phyloP scores from a whole-genome alignment of 2,797 vertebrate species.

The Vipera latastei region DNA sequence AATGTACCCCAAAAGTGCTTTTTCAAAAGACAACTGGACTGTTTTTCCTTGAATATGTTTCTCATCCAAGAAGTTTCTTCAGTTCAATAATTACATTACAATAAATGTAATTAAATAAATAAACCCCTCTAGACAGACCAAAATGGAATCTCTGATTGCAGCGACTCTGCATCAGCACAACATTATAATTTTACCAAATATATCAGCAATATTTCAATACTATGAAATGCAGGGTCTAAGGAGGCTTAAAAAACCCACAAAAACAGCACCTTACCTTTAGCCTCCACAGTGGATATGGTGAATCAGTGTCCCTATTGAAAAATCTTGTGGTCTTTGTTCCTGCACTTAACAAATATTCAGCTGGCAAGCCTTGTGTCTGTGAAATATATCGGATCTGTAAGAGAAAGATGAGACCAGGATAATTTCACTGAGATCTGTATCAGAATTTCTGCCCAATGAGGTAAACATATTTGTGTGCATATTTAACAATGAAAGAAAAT shows the following conservation, averaged over 20 bases:
- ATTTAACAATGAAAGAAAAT: conserved; percentile 46
- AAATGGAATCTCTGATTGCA: background rate
- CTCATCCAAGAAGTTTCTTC: background rate
- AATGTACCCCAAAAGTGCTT: background rate
- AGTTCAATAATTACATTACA: background rate
- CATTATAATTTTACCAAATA: background rate
- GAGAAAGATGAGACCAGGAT: conserved; percentile 58
- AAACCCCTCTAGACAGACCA: background rate
- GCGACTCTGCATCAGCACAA: background rate
- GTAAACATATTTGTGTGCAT: background rate
- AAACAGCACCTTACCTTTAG: conserved; percentile 82
- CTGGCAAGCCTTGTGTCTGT: conserved; percentile 96
- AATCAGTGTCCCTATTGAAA: conserved; percentile 98
- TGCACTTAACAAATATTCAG: conserved; percentile 96
- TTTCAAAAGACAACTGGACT: background rate
- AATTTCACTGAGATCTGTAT: conserved; percentile 25
- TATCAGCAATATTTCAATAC: background rate
- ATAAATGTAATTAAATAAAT: background rate
- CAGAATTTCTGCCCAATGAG: conserved; percentile 4
- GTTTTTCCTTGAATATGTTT: background rate
- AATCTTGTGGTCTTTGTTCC: conserved; percentile 99
- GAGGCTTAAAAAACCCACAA: conserved; percentile 4
- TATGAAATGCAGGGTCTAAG: background rate
- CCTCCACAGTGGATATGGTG: conserved; percentile 96
- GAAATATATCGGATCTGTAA: conserved; percentile 98